Conservation (phyloP, 2,797 vertebrate species). For the Setipinna tenuifilis region DNA sequence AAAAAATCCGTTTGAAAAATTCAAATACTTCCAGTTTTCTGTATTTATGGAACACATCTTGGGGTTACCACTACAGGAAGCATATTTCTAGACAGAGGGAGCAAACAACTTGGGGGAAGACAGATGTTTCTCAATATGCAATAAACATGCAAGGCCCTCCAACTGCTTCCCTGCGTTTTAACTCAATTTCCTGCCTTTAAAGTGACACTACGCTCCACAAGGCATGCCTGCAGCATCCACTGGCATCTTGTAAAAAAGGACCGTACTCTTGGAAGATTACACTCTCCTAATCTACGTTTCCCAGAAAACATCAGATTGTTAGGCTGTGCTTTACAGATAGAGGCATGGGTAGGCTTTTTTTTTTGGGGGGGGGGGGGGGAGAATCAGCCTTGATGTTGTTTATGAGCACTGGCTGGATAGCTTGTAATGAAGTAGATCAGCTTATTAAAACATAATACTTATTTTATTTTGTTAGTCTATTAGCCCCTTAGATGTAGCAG, state of each 20-base stretch:
- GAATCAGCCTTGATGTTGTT: too few relatives aligned
- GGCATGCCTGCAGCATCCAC: neutral
- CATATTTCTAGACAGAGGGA: slow-evolving; percentile 36
- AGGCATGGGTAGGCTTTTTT: neutral
- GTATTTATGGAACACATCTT: neutral
- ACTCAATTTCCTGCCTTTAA: slow-evolving; percentile 43
- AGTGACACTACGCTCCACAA: neutral
- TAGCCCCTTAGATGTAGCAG: too few relatives aligned
- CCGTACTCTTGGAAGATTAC: neutral
- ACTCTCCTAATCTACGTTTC: neutral
- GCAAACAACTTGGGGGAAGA: slow-evolving; percentile 32
- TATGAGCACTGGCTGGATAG: too few relatives aligned
- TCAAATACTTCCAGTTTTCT: neutral
- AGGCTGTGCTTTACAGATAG: neutral
- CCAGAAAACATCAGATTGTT: neutral
- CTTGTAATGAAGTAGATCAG: too few relatives aligned
- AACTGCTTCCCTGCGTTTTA: slow-evolving; percentile 24
- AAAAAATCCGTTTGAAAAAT: neutral
- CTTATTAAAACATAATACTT: too few relatives aligned
- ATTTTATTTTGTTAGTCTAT: too few relatives aligned
- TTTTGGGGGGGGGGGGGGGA: too few relatives aligned
- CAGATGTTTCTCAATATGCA: slow-evolving; percentile 45
- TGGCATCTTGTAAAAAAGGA: neutral
- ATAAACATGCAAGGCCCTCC: slow-evolving; percentile 18
- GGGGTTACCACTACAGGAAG: neutral